Conservation (phyloP, 2,888 invertebrate genomes). For the Malacosoma neustria region DNA sequence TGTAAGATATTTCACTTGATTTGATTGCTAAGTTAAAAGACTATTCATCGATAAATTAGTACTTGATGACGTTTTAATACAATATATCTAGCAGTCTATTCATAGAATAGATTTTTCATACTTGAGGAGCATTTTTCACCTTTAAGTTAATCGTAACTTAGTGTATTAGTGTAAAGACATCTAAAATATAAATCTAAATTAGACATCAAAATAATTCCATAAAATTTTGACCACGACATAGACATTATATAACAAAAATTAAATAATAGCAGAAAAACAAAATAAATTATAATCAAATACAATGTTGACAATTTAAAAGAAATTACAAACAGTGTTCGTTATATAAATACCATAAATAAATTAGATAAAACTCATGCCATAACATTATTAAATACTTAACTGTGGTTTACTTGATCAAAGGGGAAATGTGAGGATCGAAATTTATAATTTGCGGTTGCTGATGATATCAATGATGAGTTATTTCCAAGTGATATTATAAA, state of each 20-base stretch:
- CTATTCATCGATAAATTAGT: no score
- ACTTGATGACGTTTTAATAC: no score
- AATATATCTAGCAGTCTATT: no score
- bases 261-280: constrained; percentile 2
- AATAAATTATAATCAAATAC: background rate
- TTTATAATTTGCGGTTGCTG: constrained; percentile 1
- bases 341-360: constrained; percentile 11
- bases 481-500: background rate
- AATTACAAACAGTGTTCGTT: constrained; percentile 6
- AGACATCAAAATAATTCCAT: background rate
- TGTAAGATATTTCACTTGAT: no score
- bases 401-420: background rate
- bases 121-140: no score
- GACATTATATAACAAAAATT: constrained; percentile 7
- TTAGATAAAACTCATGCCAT: constrained; percentile 9
- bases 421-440: background rate
- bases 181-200: no score
- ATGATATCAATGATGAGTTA: background rate
- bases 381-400: constrained; percentile 9
- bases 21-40: no score
- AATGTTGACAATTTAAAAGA: background rate
- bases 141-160: no score
- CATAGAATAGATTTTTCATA: no score
- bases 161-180: no score
- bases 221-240: constrained; percentile 5